Conservation (phyloP, 2,113 vertebrate genomes). For the Choloepus hoffmanni region DNA sequence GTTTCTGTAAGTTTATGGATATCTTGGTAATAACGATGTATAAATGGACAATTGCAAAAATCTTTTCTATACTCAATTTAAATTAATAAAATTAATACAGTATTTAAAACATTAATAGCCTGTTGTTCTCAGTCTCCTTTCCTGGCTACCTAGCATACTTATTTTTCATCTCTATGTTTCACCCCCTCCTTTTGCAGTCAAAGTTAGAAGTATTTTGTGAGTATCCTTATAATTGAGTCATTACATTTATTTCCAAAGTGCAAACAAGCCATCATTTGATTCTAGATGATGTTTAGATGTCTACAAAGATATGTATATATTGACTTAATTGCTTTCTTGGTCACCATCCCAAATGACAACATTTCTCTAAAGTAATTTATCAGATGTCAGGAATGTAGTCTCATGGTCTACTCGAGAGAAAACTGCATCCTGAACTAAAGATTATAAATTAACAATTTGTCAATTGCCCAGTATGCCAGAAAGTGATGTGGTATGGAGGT, state of each 20-base stretch:
- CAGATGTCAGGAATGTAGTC: not conserved
- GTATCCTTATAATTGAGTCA: not conserved
- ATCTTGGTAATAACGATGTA: not conserved
- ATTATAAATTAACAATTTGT: not conserved
- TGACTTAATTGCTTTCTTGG: not conserved
- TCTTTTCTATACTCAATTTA: not conserved
- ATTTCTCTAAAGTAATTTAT: not conserved
- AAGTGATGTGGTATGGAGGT: not conserved
- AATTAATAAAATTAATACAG: not conserved
- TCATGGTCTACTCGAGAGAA: not conserved
- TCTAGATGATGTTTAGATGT: not conserved
- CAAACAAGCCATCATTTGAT: not conserved
- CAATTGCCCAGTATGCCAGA: not conserved
- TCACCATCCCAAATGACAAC: not conserved
- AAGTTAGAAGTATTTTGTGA: not conserved
- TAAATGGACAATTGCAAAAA: not conserved
- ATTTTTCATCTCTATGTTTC: not conserved
- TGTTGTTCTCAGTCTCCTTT: not conserved
- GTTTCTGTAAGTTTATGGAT: not conserved
- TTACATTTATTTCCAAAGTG: not conserved
- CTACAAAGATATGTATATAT: not conserved
- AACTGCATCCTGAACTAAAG: not conserved
- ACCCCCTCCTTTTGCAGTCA: not conserved
- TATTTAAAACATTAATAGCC: not conserved
- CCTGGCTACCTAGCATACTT: not conserved